Percentiles rank a stretch among this genome's conserved stretches.
Conservation (phyloP, 2,888 invertebrate species). For the Ormyrus nitidulus region DNA sequence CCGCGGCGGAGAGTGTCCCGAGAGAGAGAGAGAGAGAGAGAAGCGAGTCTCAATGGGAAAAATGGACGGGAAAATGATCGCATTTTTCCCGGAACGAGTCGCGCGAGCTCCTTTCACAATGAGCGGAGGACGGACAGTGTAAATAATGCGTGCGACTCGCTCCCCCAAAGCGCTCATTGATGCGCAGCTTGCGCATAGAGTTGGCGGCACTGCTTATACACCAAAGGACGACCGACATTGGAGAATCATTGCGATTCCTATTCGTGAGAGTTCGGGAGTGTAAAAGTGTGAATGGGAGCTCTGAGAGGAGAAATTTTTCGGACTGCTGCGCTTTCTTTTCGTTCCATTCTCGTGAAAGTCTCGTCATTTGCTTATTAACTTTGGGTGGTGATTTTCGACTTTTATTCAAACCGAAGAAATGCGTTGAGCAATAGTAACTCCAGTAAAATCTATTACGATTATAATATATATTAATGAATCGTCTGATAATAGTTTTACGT, state of each 20-base stretch:
- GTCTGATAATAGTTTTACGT: no score
- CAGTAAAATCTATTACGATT: no score
- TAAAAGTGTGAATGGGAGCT: background rate
- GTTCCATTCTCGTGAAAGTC: no score
- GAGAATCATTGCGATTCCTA: constrained; percentile 45
- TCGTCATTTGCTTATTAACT: no score
- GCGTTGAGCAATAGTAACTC: no score
- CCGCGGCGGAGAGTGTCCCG: constrained; percentile 21
- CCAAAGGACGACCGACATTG: constrained; percentile 16
- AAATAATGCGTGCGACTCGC: constrained; percentile 36
- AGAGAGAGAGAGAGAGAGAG: background rate
- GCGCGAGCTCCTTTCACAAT: background rate
- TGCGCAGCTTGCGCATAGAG: background rate
- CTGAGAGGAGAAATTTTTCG: constrained; percentile 24
- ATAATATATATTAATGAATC: no score
- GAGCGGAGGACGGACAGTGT: background rate
- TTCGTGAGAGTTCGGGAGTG: constrained; percentile 8
- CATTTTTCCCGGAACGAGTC: constrained; percentile 44
- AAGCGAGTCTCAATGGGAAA: constrained; percentile 34
- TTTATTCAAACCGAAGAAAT: no score
- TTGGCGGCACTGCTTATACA: no score
- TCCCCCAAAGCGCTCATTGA: background rate
- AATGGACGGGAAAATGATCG: constrained; percentile 49
- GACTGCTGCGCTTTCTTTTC: constrained; percentile 18
- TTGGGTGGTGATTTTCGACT: no score